Percentiles rank a stretch among this genome's conserved stretches.
Evolutionary conservation across 2,797 vertebrate species (phyloP).

Genomic region (Gymnocypris eckloni): DNA sequence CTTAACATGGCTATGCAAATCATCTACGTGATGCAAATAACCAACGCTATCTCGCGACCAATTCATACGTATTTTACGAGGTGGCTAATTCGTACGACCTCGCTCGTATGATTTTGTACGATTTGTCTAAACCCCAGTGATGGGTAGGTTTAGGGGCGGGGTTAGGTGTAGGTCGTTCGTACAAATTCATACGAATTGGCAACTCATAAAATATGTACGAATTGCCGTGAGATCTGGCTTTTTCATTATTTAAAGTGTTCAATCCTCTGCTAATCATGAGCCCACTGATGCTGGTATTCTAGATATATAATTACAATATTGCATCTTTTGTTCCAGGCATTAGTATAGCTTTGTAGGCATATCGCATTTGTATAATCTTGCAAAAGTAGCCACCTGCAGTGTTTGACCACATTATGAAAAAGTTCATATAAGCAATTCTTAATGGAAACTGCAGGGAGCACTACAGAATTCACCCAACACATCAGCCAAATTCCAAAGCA

Average conservation of each 20-base stretch:
- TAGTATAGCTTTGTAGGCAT: conserved; percentile 2
- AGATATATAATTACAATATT: conserved; percentile 14
- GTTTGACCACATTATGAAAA: conserved; percentile 16
- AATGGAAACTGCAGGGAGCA: conserved; percentile 1
- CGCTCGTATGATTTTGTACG: too few species aligned
- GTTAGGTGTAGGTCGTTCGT: too few species aligned
- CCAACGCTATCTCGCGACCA: too few species aligned
- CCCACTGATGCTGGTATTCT: not conserved
- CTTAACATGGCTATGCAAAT: not conserved
- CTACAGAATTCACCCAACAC: not conserved
- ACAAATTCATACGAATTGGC: too few species aligned
- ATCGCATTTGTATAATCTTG: conserved; percentile 16
- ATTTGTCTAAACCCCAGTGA: too few species aligned
- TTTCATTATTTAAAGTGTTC: not conserved
- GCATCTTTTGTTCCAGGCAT: conserved; percentile 25
- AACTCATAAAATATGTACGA: too few species aligned
- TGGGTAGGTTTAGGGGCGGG: too few species aligned
- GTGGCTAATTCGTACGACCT: too few species aligned
- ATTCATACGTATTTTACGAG: too few species aligned
- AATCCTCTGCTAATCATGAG: not conserved
- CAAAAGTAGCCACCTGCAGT: conserved; percentile 32
- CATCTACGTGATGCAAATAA: not conserved
- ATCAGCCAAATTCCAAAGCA: conserved; percentile 14
- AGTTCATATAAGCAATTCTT: not conserved
- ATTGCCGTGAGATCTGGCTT: not conserved